phyloP scores from a whole-genome alignment of 2,113 vertebrate species.

The Okapia johnstoni region DNA sequence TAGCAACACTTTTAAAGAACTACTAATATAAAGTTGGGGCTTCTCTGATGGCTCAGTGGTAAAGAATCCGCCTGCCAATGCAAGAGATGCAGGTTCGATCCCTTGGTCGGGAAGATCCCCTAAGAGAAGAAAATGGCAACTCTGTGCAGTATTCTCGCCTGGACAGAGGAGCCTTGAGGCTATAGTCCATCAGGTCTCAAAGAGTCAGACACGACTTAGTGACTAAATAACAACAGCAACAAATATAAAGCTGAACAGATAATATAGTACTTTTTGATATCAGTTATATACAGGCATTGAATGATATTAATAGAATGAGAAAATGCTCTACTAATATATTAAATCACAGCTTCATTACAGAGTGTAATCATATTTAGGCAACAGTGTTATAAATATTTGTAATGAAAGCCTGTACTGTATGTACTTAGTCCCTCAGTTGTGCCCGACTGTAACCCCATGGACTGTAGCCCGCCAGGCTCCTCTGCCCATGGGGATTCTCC shows the following conservation, averaged over 20 bases:
- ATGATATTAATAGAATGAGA: neutral
- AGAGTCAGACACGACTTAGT: neutral
- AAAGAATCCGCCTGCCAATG: neutral
- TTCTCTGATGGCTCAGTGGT: neutral
- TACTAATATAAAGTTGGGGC: neutral
- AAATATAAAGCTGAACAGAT: neutral
- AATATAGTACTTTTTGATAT: neutral
- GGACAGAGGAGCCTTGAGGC: neutral
- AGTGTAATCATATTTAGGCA: neutral
- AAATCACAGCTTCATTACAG: neutral
- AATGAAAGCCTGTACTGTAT: neutral
- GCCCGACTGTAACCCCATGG: neutral
- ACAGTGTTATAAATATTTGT: neutral
- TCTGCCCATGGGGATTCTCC: neutral
- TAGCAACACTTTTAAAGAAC: conserved; percentile 1
- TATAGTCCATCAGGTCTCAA: neutral
- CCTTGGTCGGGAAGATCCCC: neutral
- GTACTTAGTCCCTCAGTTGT: neutral
- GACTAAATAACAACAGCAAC: neutral
- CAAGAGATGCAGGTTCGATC: neutral
- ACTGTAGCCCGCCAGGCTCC: neutral
- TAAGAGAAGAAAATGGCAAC: neutral
- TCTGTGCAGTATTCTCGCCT: neutral
- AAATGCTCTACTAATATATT: neutral
- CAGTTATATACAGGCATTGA: neutral